Evolutionary conservation across 2,888 invertebrate species (phyloP).

Genomic region (Ethmia dodecea): DNA sequence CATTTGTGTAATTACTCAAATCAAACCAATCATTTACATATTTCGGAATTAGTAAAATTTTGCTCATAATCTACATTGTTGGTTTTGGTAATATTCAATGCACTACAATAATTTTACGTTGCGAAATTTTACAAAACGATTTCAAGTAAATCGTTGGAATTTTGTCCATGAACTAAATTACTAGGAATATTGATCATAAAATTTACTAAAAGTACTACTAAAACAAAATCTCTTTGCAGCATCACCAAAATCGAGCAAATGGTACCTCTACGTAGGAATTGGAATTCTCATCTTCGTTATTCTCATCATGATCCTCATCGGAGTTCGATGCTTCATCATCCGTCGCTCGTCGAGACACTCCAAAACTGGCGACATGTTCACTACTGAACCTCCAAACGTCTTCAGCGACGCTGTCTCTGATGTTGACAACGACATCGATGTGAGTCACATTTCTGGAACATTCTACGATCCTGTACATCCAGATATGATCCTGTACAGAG

Average conservation of each 20-base stretch:
- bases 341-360: constrained; percentile 38
- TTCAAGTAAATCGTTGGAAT: too few relatives aligned
- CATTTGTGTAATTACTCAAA: too few relatives aligned
- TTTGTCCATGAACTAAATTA: too few relatives aligned
- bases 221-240: constrained; percentile 6
- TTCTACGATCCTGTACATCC: constrained; percentile 68
- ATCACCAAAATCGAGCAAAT: background rate
- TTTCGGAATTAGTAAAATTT: too few relatives aligned
- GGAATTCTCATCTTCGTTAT: constrained; percentile 35
- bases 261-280: constrained; percentile 28
- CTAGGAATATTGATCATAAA: too few relatives aligned
- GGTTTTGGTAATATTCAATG: too few relatives aligned
- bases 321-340: constrained; percentile 42
- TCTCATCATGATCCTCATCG: constrained; percentile 31
- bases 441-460: constrained; percentile 66
- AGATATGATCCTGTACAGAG: constrained; percentile 67
- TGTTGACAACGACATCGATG: constrained; percentile 62
- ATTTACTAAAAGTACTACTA: too few relatives aligned
- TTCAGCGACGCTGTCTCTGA: constrained; percentile 63
- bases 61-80: too few relatives aligned
- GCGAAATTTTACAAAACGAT: too few relatives aligned
- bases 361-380: constrained; percentile 66
- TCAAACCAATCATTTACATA: too few relatives aligned
- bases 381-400: constrained; percentile 63
- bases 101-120: too few relatives aligned